These are phyloP conservation scores for Penaeus indicus DNA, from an alignment of 1,140 invertebrate genomes.

Conservation along the genomic window DNA sequence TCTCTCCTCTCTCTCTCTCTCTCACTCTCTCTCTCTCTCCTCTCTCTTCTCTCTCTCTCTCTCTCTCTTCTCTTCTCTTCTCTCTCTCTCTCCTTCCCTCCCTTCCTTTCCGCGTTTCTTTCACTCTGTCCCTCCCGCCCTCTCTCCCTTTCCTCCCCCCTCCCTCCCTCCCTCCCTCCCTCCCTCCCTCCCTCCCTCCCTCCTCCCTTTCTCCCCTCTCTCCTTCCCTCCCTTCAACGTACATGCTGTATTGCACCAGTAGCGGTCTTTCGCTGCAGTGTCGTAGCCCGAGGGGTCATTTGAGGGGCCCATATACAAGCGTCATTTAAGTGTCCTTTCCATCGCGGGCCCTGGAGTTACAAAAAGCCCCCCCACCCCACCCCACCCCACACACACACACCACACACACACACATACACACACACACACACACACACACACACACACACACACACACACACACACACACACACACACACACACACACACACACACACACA, in stretches of 20 bases:
- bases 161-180: not conserved
- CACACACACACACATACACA: no score
- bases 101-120: not conserved
- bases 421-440: no score
- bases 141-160: not conserved
- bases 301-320: no score
- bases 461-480: no score
- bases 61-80: not conserved
- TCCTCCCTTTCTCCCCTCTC: not conserved
- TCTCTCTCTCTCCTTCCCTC: not conserved
- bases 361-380: no score
- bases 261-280: no score
- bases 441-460: no score
- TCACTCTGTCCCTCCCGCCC: not conserved
- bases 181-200: not conserved
- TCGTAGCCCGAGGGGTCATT: no score
- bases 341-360: no score
- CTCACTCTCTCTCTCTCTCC: not conserved
- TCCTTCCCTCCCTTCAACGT: not conserved
- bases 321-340: no score
- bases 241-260: not conserved
- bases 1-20: constrained; percentile 2
- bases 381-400: no score
- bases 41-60: not conserved
- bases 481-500: no score